These are phyloP conservation scores for Forficula auricularia DNA, from an alignment of 1,140 invertebrate species.

Conservation along the genomic window DNA sequence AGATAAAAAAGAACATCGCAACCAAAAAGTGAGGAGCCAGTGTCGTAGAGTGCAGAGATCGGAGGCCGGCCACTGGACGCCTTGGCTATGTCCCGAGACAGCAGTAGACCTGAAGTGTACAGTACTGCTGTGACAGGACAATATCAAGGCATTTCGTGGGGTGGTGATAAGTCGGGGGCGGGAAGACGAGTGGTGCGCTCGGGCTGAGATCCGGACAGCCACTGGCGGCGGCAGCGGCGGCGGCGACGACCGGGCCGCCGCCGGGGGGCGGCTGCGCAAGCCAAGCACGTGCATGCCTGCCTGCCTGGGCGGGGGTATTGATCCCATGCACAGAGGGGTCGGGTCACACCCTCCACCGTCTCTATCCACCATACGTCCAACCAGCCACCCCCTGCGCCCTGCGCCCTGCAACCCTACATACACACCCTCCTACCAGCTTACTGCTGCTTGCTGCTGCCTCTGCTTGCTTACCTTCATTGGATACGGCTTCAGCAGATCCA, in stretches of 20 bases:
- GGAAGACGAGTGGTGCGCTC: slow-evolving; percentile 4
- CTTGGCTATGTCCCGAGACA: slow-evolving; percentile 68
- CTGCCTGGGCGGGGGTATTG: too few species aligned
- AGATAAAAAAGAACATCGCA: too few species aligned
- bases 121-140: slow-evolving; percentile 90
- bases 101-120: slow-evolving; percentile 49
- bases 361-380: too few species aligned
- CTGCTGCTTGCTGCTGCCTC: too few species aligned
- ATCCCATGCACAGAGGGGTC: background rate
- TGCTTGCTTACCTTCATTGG: slow-evolving; percentile 24
- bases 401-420: too few species aligned
- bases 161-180: slow-evolving; percentile 6
- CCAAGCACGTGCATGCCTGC: too few species aligned
- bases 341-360: background rate
- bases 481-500: slow-evolving; percentile 27
- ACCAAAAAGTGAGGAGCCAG: too few species aligned
- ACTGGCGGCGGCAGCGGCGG: background rate
- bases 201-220: slow-evolving; percentile 4
- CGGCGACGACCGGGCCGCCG: background rate
- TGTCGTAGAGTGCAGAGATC: background rate
- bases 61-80: slow-evolving; percentile 14
- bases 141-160: slow-evolving; percentile 46
- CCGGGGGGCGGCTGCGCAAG: background rate
- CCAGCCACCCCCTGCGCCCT: too few species aligned
- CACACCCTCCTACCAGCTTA: too few species aligned